Percentiles rank a stretch among this genome's conserved stretches.
Evolutionary conservation across 1,140 invertebrate genomes (phyloP).

Genomic region (Scaptomyza pallida): DNA sequence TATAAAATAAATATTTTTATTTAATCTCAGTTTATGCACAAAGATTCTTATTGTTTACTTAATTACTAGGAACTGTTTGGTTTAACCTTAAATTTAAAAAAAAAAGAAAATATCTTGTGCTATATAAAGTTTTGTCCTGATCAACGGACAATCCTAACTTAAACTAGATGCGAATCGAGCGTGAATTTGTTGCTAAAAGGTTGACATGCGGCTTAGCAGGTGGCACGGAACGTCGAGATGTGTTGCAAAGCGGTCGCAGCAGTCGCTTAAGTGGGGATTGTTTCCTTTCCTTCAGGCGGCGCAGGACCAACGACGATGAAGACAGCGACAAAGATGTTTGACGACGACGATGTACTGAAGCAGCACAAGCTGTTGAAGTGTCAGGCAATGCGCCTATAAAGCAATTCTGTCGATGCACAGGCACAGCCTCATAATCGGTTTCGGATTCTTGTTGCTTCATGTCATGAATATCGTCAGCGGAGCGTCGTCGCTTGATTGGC

Average conservation of each 20-base stretch:
- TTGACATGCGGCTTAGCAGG: not conserved
- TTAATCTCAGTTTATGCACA: too few species aligned
- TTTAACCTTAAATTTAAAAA: conserved; percentile 36
- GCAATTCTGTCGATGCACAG: conserved; percentile 74
- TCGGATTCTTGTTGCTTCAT: not conserved
- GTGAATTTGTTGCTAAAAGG: conserved; percentile 9
- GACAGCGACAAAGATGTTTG: not conserved
- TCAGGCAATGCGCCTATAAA: conserved; percentile 62
- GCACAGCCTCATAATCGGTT: conserved; percentile 51
- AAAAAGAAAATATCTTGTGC: not conserved
- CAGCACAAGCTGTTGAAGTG: not conserved
- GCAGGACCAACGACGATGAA: not conserved
- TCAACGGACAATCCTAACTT: not conserved
- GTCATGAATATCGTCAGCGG: not conserved
- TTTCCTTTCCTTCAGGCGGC: not conserved
- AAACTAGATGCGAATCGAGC: conserved; percentile 59
- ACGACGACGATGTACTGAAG: conserved; percentile 46
- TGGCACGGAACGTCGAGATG: conserved; percentile 11
- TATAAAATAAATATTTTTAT: too few species aligned
- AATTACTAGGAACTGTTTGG: conserved; percentile 33
- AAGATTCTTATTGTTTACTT: not conserved
- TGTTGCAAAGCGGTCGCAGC: conserved; percentile 21
- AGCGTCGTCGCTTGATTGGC: conserved; percentile 34
- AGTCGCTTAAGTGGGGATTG: conserved; percentile 40
- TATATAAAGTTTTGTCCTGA: conserved; percentile 10